Conservation (phyloP, 2,888 invertebrate species). For the Drosophila cognata region DNA sequence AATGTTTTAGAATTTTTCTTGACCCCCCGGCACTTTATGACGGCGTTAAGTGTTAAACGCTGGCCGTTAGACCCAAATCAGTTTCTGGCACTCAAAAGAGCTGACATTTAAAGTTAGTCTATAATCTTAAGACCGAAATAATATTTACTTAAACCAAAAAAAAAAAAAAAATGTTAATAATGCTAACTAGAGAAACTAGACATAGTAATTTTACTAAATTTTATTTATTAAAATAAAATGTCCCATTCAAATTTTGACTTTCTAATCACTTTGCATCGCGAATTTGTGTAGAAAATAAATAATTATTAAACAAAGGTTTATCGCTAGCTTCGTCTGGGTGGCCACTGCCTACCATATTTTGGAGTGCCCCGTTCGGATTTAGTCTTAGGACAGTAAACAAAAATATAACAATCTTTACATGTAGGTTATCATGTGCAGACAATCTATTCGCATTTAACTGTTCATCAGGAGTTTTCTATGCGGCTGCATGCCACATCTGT, state of each 20-base stretch:
- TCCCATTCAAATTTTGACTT: background rate
- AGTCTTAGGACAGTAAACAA: no score
- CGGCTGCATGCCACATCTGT: background rate
- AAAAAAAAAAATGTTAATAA: background rate
- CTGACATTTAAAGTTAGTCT: constrained; percentile 31
- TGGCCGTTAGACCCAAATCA: constrained; percentile 36
- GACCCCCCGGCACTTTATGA: constrained; percentile 44
- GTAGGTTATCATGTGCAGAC: background rate
- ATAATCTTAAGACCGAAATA: background rate
- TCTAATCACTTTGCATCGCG: background rate
- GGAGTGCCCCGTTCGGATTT: background rate
- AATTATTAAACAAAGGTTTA: background rate
- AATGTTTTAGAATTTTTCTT: constrained; percentile 62
- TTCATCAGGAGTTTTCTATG: background rate
- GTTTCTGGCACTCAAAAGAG: constrained; percentile 36
- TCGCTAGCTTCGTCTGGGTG: background rate
- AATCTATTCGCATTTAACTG: background rate
- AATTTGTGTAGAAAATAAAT: background rate
- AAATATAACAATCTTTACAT: background rate
- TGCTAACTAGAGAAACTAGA: background rate
- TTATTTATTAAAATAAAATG: background rate
- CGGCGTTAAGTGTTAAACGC: constrained; percentile 58
- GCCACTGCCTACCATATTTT: background rate
- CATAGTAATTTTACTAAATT: background rate
- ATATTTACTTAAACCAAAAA: background rate